Base-by-base conservation (phyloP, 2,113 vertebrate genomes). In the Romanogobio albipinnatus region DNA sequence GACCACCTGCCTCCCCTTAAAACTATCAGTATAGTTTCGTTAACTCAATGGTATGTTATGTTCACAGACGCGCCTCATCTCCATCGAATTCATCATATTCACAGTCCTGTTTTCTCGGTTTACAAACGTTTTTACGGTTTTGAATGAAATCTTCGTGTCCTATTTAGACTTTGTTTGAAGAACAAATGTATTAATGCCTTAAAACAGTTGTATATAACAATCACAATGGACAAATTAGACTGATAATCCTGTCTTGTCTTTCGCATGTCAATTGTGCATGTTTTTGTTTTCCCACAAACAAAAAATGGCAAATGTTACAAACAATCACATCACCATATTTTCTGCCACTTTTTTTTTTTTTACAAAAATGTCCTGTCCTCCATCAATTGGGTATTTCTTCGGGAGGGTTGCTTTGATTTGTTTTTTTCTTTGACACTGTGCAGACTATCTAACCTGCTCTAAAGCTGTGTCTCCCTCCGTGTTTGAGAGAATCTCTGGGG, bases 401-500 rank as follows among this genome's bases (percentile, higher is more conserved):
- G 6, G 39, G 70, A 22, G 24, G 19, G 11, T 81, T 22, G 53
- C 17, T 56, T 56, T 56, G 10, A 39, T 39, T 51, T 51, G 13
- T 62, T 36, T 36, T 36, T 71, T 71, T 58, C 33, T 53, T 71
- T 71, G 66, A 82, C 66, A 82, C 80, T 82, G 80, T 82, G 80
- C 80, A 71, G 80, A 82, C 80, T 82, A 82, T 71, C 64, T 70
- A 82, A 56, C 49, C 15, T 53, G 22, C 64, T 82, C 19, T 82
- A n/a, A 56, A 70, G 64, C 80, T 82, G 79, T 81, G 80, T 82
- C 45, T 56, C 80, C 80, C 80, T 56, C 5, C 47, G 15, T 56
- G 64, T 53, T 82, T 70, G 29, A 49, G 80, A 70, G 49, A 78
- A 76, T 89, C 88, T 90, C 91, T 90, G 89, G 88, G 90, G 91